phyloP scores from a whole-genome alignment of 2,888 invertebrate species.

The Tenthredo livida region DNA sequence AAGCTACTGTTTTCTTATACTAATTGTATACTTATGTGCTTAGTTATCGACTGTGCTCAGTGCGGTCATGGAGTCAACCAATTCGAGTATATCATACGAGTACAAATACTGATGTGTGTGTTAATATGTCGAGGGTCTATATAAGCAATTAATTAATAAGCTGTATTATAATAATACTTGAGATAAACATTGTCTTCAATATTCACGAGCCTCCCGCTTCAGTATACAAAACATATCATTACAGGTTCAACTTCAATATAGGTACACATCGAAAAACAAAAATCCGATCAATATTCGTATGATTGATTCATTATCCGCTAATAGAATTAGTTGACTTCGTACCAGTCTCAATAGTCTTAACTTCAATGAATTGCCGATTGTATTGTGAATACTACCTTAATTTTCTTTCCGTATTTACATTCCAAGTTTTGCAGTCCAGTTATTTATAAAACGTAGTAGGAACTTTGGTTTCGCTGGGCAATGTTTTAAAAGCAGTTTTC shows the following conservation, averaged over 20 bases:
- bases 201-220: neutral
- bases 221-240: neutral
- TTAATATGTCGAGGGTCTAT: conserved; percentile 12
- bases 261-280: neutral
- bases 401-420: conserved; percentile 69
- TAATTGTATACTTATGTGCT: conserved; percentile 77
- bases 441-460: conserved; percentile 80
- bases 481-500: conserved; percentile 77
- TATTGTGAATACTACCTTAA: conserved; percentile 68
- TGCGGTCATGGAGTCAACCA: conserved; percentile 68
- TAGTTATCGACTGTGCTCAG: conserved; percentile 70
- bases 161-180: conserved; percentile 23
- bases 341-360: conserved; percentile 56
- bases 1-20: conserved; percentile 74
- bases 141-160: conserved; percentile 14
- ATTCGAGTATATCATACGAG: conserved; percentile 62
- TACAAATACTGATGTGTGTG: conserved; percentile 42
- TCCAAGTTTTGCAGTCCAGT: conserved; percentile 74
- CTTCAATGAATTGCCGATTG: conserved; percentile 74
- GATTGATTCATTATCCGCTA: neutral
- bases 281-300: conserved; percentile 18
- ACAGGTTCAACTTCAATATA: neutral
- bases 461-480: conserved; percentile 83
- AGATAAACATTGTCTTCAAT: conserved; percentile 9
- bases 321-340: conserved; percentile 52